A percentile compares a stretch with the other conserved stretches of the same genome.
Evolutionary conservation across 1,140 invertebrate genomes (phyloP).

Genomic region (Bicyclus anynana): DNA sequence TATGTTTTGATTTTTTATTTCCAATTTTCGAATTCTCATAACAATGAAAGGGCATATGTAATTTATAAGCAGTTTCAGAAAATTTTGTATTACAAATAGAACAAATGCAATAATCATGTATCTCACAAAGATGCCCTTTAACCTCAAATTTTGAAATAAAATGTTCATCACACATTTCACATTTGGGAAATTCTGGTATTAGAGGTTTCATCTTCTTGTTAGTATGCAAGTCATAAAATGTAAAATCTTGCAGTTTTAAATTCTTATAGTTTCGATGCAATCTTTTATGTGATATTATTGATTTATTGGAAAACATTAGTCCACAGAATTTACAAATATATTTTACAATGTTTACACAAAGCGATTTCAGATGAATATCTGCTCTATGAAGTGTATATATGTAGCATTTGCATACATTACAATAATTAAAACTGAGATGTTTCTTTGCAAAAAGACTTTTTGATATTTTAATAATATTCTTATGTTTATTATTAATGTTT

Average conservation of each 20-base stretch:
- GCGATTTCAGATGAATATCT: slow-evolving; percentile 31
- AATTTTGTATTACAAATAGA: slow-evolving; percentile 40
- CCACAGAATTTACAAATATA: slow-evolving; percentile 46
- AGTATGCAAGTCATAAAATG: slow-evolving; percentile 41
- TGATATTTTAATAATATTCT: not conserved
- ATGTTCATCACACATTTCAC: slow-evolving; percentile 38
- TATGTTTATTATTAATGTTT: not conserved
- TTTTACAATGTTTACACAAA: slow-evolving; percentile 30
- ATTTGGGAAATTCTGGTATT: slow-evolving; percentile 49
- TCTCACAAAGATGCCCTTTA: slow-evolving; percentile 35
- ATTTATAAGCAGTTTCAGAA: slow-evolving; percentile 34
- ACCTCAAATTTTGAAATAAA: slow-evolving; percentile 36
- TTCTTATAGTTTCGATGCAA: slow-evolving; percentile 30
- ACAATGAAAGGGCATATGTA: slow-evolving; percentile 50
- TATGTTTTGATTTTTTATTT: not conserved
- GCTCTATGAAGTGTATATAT: slow-evolving; percentile 22
- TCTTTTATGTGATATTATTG: slow-evolving; percentile 31
- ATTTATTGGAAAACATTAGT: slow-evolving; percentile 36
- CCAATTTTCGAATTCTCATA: slow-evolving; percentile 22
- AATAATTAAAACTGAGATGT: slow-evolving; percentile 31
- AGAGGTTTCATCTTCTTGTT: slow-evolving; percentile 37
- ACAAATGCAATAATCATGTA: slow-evolving; percentile 32
- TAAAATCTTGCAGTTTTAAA: slow-evolving; percentile 42
- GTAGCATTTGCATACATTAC: slow-evolving; percentile 45
- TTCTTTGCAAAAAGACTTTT: not conserved